Base-by-base conservation (phyloP, 1,140 invertebrate genomes). In the Telenomus remus region DNA sequence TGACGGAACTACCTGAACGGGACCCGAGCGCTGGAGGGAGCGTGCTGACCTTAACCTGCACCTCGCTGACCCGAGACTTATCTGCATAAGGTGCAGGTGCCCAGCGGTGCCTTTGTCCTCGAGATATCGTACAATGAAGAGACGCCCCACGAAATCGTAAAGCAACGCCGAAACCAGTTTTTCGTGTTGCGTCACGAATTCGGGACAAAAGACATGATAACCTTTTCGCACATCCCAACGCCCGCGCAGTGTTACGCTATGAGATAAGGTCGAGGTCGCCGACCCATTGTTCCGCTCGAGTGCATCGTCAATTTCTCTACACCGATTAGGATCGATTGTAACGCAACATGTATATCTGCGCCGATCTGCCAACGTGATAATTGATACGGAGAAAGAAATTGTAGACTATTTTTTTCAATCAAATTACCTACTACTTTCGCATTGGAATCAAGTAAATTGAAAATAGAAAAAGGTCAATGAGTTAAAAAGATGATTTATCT, bases 1-100 rank as follows among this genome's bases (percentile, higher is more conserved):
- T 49, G 50, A 63, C 49, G 42, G 70, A 66, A 73, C 66, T 79
- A 79, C 77, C 77, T 76, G 73, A 55, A 72, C 66, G 66, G 61
- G 48, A 55, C 57, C n/a, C n/a, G n/a, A n/a, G n/a, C n/a, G 49
- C 16, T 68, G 70, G 39, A 55, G 65, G 57, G 78, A 68, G 71
- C 64, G 51, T 53, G 56, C 47, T 81, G 77, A 81, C 78, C 79
- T 81, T 76, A 81, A 76, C 79, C 78, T 71, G 71, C 75, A 70
- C 75, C 68, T 63, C 53, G 60, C 69, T 79, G 77, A 80, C 77
- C 79, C 60, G 56, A 44, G 39, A 39, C 76, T 81, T 81, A 80
- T 81, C 80, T 80, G 78, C 76, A 81, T 81, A 79, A 77, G 77
- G 70, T 61, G 71, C 80, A 80, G 80, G 76, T 80, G 80, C 75